Percentiles rank a stretch among this genome's conserved stretches.
Conservation (phyloP, 1,140 invertebrate genomes). For the Chrysomallon squamiferum region DNA sequence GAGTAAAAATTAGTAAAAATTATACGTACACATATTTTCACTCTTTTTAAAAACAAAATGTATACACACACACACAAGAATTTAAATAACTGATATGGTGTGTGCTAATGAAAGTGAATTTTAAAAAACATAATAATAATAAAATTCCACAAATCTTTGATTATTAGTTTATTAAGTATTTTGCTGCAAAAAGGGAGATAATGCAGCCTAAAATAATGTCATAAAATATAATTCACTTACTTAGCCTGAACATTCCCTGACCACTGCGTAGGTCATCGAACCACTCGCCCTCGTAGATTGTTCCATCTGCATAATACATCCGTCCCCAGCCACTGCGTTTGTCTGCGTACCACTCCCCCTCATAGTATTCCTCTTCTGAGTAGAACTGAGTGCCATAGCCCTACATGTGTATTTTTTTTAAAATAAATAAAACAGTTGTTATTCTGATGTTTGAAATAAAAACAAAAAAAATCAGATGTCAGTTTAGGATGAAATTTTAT, state of each 20-base stretch:
- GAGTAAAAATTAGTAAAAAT: not conserved
- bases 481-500: no score
- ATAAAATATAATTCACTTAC: no score
- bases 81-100: no score
- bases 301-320: constrained; percentile 63
- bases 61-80: not conserved
- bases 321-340: constrained; percentile 64
- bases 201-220: no score
- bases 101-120: no score
- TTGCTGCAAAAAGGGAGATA: no score
- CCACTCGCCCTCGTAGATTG: constrained; percentile 66
- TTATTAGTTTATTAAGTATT: no score
- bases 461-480: no score
- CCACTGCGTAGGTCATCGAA: constrained; percentile 62
- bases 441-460: constrained; percentile 1
- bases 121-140: no score
- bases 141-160: no score
- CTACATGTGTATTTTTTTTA: constrained; percentile 28
- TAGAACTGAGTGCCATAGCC: constrained; percentile 64
- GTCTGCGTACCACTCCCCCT: constrained; percentile 64
- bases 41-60: not conserved
- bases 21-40: no score
- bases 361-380: constrained; percentile 60
- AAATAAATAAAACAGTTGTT: no score
- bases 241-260: constrained; percentile 61